phyloP scores from a whole-genome alignment of 2,888 invertebrate species.

The Bombyx huttoni region DNA sequence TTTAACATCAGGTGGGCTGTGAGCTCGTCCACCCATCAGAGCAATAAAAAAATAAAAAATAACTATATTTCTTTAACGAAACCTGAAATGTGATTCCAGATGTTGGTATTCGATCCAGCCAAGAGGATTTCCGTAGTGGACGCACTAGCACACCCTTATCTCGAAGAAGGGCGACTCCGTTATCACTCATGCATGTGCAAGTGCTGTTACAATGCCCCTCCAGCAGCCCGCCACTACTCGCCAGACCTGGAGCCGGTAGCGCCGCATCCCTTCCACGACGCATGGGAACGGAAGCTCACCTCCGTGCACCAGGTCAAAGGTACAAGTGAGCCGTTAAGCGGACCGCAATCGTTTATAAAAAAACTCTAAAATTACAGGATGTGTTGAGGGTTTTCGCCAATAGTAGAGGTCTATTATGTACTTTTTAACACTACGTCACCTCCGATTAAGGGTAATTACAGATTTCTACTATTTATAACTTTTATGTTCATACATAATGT shows the following conservation, averaged over 20 bases:
- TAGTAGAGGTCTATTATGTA: too few relatives aligned
- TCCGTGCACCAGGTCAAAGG: conserved; percentile 96
- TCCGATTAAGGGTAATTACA: too few relatives aligned
- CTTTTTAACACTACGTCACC: too few relatives aligned
- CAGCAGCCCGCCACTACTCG: conserved; percentile 83
- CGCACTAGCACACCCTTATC: conserved; percentile 96
- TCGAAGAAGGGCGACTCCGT: conserved; percentile 97
- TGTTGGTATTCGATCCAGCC: conserved; percentile 98
- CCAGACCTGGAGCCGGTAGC: conserved; percentile 94
- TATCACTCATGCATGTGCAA: conserved; percentile 99
- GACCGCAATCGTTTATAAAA: too few relatives aligned
- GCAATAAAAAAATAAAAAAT: too few relatives aligned
- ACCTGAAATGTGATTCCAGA: conserved; percentile 73
- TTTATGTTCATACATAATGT: too few relatives aligned
- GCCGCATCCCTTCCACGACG: conserved; percentile 92
- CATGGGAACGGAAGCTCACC: conserved; percentile 96
- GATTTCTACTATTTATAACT: too few relatives aligned
- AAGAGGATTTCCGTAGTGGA: conserved; percentile 95
- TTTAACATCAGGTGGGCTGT: too few relatives aligned
- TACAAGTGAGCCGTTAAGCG: conserved; percentile 30
- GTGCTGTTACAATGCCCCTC: conserved; percentile 84
- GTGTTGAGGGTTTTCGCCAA: too few relatives aligned
- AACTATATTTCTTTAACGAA: not conserved
- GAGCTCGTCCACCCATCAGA: too few relatives aligned
- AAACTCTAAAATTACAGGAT: not conserved